phyloP scores from a whole-genome alignment of 1,140 invertebrate species.

The Drosophila cardini region DNA sequence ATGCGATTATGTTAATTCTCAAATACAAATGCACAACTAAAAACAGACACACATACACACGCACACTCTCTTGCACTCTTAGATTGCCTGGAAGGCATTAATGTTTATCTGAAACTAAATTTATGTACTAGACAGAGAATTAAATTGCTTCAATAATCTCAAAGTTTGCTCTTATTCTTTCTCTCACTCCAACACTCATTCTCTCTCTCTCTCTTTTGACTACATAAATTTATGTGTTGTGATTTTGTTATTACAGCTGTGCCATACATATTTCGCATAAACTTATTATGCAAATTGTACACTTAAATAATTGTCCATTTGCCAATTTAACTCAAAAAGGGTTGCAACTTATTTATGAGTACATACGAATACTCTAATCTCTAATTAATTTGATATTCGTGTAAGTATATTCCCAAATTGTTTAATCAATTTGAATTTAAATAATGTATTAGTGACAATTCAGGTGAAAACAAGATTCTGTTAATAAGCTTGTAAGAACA shows the following conservation, averaged over 20 bases:
- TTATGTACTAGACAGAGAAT: constrained; percentile 28
- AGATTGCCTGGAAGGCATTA: constrained; percentile 18
- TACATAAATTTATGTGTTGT: constrained; percentile 5
- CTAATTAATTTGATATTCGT: no score
- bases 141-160: constrained; percentile 16
- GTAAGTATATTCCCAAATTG: no score
- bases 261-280: constrained; percentile 1
- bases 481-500: no score
- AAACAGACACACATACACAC: not conserved
- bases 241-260: constrained; percentile 24
- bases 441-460: no score
- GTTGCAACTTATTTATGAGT: not conserved
- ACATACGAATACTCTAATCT: no score
- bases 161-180: not conserved
- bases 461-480: no score
- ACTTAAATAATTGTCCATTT: constrained; percentile 11
- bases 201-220: not conserved
- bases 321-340: not conserved
- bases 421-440: no score
- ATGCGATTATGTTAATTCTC: constrained; percentile 71
- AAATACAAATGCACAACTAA: constrained; percentile 1
- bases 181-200: not conserved
- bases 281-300: constrained; percentile 22
- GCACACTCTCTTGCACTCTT: not conserved
- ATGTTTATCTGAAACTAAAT: constrained; percentile 60